These are phyloP conservation scores for Colistium nudipinnis DNA, from an alignment of 2,113 vertebrate genomes.

Conservation along the genomic window DNA sequence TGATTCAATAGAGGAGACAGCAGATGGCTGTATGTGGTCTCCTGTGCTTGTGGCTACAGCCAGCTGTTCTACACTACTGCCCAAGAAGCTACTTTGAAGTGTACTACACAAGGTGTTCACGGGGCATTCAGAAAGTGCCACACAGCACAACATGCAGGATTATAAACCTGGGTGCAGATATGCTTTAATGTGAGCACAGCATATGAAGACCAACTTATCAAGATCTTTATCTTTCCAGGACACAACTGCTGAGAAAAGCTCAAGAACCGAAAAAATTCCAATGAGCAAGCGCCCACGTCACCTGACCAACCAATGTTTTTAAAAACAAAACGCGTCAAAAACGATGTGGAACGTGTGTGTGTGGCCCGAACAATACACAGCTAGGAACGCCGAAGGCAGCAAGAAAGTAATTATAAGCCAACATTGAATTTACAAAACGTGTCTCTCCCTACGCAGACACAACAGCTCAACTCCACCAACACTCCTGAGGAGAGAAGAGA, in stretches of 20 bases:
- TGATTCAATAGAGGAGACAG: neutral
- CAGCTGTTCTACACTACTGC: neutral
- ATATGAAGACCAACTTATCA: neutral
- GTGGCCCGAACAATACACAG: too few relatives aligned
- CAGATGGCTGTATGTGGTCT: neutral
- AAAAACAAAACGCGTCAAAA: neutral
- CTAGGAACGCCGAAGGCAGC: too few relatives aligned
- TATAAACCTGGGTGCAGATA: neutral
- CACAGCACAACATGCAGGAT: neutral
- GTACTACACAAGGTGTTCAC: neutral
- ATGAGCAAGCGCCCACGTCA: too few relatives aligned
- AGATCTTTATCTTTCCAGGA: constrained; percentile 9
- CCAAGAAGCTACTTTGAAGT: neutral
- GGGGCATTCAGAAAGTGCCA: constrained; percentile 23
- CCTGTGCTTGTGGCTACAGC: neutral
- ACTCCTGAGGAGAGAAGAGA: too few relatives aligned
- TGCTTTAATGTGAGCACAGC: neutral
- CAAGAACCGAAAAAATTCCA: too few relatives aligned
- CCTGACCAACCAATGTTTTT: too few relatives aligned
- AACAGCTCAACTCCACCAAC: neutral
- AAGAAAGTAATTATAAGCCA: too few relatives aligned
- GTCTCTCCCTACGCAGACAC: neutral
- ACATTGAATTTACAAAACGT: neutral
- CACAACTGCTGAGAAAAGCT: too few relatives aligned
- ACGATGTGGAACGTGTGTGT: too few relatives aligned